Evolutionary conservation across 2,113 vertebrate genomes (phyloP), one percentile per base, ranked within the genome.

Genomic region (Pseudorectes ferrugineus): DNA sequence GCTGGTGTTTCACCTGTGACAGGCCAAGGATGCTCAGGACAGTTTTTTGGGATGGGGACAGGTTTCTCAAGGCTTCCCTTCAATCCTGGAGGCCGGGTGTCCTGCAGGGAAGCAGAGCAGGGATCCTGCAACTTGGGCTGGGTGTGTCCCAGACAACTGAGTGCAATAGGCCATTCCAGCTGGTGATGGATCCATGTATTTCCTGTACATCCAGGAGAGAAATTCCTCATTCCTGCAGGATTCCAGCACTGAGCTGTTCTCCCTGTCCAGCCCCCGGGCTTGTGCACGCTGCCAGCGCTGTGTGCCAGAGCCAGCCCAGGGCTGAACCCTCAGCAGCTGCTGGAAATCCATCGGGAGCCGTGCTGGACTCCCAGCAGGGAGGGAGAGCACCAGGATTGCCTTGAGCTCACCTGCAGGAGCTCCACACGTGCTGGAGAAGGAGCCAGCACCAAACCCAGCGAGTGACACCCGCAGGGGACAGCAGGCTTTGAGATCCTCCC

Each of bases 101-200:
- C 40, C 72, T 42, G 36, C 26, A 76, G 82, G 72, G 38, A 52
- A 35, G 28, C 52, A 38, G 58, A 85, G 36, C 11, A 38, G 82
- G 59, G 70, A 18, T 61, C 45, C 43, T 55, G 35, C 49, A 76
- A 51, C 6, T 1, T 1, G 35, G n/a, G n/a, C n/a, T 83, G 55
- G 26, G 28, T 73, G 75, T 14, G 5, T 62, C 40, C 65, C 59
- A 14, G 29, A 43, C 38, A 59, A 5, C 9, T 4, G 38, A 87
- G 76, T 65, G 86, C 80, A 67, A 21, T 24, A 29, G 55, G 18
- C 33, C 25, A 21, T 43, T 6, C 15, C 18, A 78, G 28, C 80
- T 49, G 36, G 36, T 35, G 35, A 2, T 5, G 38, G 21, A 11
- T 33, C 9, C 5, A 0, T 45, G 46, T 4, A 1, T 43, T 77